Evolutionary conservation across 2,888 invertebrate species (phyloP).

Genomic region (Ptychoptera contaminata): DNA sequence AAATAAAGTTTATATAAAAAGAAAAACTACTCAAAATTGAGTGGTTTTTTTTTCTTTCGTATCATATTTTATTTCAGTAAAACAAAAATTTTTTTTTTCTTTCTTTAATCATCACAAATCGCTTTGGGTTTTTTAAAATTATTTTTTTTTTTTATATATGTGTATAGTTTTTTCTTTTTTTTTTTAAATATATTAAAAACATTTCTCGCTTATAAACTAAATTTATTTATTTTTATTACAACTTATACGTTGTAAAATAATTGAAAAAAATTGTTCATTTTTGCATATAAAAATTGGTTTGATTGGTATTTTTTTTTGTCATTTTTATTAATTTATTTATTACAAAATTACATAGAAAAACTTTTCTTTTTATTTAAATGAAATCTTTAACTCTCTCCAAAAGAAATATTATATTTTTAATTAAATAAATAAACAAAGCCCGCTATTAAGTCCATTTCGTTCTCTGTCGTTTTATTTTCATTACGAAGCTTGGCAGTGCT

Average conservation of each 20-base stretch:
- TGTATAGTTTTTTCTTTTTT: conserved; percentile 7
- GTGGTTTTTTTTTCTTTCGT: no score
- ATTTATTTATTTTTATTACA: conserved; percentile 7
- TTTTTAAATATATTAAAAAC: conserved; percentile 11
- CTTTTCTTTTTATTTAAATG: conserved; percentile 1
- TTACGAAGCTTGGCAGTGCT: background rate
- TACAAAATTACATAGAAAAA: no score
- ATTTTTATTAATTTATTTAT: background rate
- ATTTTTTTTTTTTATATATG: conserved; percentile 8
- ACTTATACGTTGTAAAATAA: no score
- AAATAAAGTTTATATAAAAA: no score
- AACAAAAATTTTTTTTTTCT: no score
- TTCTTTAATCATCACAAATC: no score
- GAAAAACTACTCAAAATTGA: no score
- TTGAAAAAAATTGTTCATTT: no score
- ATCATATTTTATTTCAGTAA: no score
- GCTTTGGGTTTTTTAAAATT: background rate
- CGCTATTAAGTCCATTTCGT: background rate
- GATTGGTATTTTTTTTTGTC: background rate
- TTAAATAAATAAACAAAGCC: background rate
- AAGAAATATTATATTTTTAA: background rate
- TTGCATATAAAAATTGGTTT: conserved; percentile 1
- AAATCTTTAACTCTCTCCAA: background rate
- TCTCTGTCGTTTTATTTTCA: background rate
- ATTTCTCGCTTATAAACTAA: conserved; percentile 10